Evolutionary conservation across 2,113 vertebrate species (phyloP).

Genomic region (Sceloporus tristichus): DNA sequence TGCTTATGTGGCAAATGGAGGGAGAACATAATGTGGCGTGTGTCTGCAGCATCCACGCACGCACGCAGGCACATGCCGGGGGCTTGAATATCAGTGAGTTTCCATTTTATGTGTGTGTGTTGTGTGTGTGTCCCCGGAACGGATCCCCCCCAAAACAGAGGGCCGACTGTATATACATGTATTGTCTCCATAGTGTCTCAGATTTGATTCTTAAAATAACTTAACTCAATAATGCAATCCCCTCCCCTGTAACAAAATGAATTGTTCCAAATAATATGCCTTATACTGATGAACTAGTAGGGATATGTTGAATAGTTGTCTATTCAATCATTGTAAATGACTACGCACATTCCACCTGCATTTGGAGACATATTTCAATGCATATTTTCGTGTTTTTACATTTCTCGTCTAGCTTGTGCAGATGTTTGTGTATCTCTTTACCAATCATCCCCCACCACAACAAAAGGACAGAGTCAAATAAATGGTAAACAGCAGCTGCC

Average conservation of each 20-base stretch:
- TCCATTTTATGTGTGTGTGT: no score
- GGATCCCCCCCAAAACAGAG: no score
- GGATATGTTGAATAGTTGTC: background rate
- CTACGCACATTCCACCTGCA: background rate
- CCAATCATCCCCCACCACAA: background rate
- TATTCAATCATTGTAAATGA: no score
- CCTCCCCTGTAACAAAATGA: background rate
- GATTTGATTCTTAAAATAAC: background rate
- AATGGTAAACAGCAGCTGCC: no score
- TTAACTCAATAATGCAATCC: background rate
- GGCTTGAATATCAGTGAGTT: no score
- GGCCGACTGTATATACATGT: background rate
- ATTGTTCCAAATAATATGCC: background rate
- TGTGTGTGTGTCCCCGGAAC: no score
- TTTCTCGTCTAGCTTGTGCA: background rate
- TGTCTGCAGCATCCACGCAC: no score
- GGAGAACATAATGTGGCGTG: no score
- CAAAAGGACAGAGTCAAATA: no score
- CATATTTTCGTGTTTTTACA: background rate
- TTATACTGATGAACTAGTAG: background rate
- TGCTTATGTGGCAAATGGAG: no score
- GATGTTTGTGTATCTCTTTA: background rate
- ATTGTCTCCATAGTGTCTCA: background rate
- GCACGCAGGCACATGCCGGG: no score
- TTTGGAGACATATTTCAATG: background rate